These are phyloP conservation scores for Girardinus metallicus DNA, from an alignment of 2,797 vertebrate species.

Conservation along the genomic window DNA sequence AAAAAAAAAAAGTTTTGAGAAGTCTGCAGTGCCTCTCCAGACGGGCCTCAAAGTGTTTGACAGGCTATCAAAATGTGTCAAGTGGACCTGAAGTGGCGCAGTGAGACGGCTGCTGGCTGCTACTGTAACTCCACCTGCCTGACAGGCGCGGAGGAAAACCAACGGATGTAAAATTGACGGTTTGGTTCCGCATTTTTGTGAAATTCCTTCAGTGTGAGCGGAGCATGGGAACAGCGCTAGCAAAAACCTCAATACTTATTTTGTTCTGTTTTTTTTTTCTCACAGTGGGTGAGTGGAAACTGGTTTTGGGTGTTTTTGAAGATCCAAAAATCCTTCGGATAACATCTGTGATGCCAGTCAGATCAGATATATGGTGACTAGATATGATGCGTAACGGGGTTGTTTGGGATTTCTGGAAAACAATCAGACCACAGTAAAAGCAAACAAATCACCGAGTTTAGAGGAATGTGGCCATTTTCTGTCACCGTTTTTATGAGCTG, in stretches of 20 bases:
- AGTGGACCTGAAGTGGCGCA: constrained; percentile 37
- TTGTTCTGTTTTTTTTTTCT: constrained; percentile 4
- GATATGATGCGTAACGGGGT: constrained; percentile 26
- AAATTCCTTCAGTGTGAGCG: constrained; percentile 46
- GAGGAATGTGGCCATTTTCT: constrained; percentile 55
- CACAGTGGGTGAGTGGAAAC: constrained; percentile 1
- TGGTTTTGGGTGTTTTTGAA: constrained; percentile 54
- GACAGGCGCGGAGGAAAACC: constrained; percentile 24
- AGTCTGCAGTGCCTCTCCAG: constrained; percentile 8
- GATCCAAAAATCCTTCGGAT: constrained; percentile 30
- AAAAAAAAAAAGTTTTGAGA: constrained; percentile 13
- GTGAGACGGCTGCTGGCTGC: constrained; percentile 40
- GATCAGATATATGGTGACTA: constrained; percentile 40
- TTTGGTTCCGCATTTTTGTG: constrained; percentile 68
- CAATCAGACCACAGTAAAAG: constrained; percentile 46
- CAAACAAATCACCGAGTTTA: constrained; percentile 63
- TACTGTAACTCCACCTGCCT: constrained; percentile 65
- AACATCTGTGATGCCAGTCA: constrained; percentile 44
- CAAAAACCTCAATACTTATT: constrained; percentile 1
- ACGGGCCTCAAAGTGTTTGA: constrained; percentile 39
- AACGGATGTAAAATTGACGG: constrained; percentile 43
- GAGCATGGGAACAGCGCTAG: constrained; percentile 7
- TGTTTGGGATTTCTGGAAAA: constrained; percentile 34
- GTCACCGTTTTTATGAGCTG: constrained; percentile 15
- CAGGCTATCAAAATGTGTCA: constrained; percentile 52